Conservation (phyloP, 1,140 invertebrate species). For the Hylaeus volcanicus region DNA sequence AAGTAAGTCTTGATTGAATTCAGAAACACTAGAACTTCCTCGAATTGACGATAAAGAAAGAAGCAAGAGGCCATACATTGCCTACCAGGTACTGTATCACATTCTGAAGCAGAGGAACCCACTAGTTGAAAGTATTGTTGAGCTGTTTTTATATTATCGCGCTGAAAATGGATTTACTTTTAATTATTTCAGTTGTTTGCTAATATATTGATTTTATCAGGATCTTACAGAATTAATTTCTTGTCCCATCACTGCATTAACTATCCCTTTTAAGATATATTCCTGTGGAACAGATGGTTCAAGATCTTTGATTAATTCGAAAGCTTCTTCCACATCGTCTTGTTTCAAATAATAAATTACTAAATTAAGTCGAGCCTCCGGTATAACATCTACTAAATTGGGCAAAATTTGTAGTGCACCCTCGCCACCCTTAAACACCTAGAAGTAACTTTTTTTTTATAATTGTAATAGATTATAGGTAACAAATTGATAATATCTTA, state of each 20-base stretch:
- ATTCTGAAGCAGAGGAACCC: conserved; percentile 96
- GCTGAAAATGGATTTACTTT: conserved; percentile 81
- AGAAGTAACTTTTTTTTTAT: not conserved
- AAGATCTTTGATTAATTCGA: conserved; percentile 94
- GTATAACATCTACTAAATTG: conserved; percentile 95
- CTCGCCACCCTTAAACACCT: conserved; percentile 95
- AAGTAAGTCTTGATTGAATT: conserved; percentile 99
- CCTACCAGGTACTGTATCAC: conserved; percentile 95
- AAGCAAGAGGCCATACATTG: conserved; percentile 99
- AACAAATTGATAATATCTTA: not conserved
- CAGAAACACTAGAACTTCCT: conserved; percentile 97
- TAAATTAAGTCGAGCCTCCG: conserved; percentile 97
- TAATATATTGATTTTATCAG: too few relatives aligned
- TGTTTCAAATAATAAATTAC: conserved; percentile 97
- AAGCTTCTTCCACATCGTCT: conserved; percentile 94
- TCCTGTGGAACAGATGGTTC: conserved; percentile 97
- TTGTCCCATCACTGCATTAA: conserved; percentile 96
- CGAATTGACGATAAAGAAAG: conserved; percentile 96
- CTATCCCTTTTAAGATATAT: conserved; percentile 98
- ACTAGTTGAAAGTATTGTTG: conserved; percentile 98
- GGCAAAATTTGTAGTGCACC: conserved; percentile 95
- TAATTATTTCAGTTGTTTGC: not conserved
- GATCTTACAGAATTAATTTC: conserved; percentile 91
- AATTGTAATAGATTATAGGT: not conserved
- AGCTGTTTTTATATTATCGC: conserved; percentile 95